Evolutionary conservation across 1,140 invertebrate species (phyloP), one percentile per base, ranked within the genome.

Genomic region (Homarus americanus): DNA sequence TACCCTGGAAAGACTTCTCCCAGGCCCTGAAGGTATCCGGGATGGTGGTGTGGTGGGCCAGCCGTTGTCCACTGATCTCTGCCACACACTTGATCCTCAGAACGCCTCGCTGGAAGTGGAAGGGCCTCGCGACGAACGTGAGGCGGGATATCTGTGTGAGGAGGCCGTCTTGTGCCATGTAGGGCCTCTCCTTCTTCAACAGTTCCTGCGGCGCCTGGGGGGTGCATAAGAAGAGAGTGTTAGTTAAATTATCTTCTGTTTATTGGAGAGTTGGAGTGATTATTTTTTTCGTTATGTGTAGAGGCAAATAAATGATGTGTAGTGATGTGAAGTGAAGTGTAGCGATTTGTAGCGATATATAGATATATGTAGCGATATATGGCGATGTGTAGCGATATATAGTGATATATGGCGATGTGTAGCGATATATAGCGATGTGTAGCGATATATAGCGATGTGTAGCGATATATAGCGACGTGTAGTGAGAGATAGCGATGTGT

Each of bases 81-180:
- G 91, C 91, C 28, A 90, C 58, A 38, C 91, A 92, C 66, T 92
- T 92, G 63, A 92, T 69, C 49, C 73, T 79, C 32, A 92, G 87
- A 1, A 75, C n/a, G 49, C 91, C 91, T 38, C 82, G 49, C 38
- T 58, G 66, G 91, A 92, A 92, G 72, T 92, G 91, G 36, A 82
- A 66, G 9, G 87, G 82, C 9, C 72, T 36, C 3, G 87, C 87
- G 15, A 80, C 72, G 82, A 92, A 92, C 3, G 34, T 49, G 3
- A 92, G 49, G 2, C 87, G 44, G 10, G 91, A 92, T 20, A 88
- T 76, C 58, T 88, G 78, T 58, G 87, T 88, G 38, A 92, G 40
- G 41, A 92, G 82, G n/a, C 91, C 91, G 58, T 86, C 91, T 9
- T 82, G 49, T 2, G 87, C 72, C 82, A 79, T 44, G 36, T 86